Conservation (phyloP, 2,113 vertebrate species). For the Sialia sialis region DNA sequence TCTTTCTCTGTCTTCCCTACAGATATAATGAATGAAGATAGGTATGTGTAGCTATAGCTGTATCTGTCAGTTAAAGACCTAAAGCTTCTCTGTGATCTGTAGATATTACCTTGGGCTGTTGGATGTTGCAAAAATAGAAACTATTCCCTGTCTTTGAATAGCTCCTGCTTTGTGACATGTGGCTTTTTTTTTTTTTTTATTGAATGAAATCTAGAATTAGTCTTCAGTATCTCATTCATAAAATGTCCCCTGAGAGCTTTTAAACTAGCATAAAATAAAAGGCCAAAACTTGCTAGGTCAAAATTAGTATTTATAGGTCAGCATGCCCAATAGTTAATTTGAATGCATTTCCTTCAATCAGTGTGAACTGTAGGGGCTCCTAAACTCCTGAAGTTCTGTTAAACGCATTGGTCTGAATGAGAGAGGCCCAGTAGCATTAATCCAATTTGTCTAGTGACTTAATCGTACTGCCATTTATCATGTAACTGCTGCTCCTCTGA, state of each 20-base stretch:
- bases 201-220: background rate
- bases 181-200: background rate
- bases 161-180: background rate
- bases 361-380: background rate
- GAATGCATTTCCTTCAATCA: background rate
- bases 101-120: constrained; percentile 3
- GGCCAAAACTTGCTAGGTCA: background rate
- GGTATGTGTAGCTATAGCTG: background rate
- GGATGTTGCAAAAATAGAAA: background rate
- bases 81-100: background rate
- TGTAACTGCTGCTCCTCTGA: background rate
- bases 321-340: background rate
- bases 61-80: background rate
- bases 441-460: constrained; percentile 23
- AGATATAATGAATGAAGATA: background rate
- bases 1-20: background rate
- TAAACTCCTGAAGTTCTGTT: background rate
- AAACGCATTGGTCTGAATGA: background rate
- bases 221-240: constrained; percentile 19
- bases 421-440: background rate
- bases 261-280: background rate
- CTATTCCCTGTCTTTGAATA: background rate
- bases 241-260: background rate
- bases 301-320: constrained; percentile 11
- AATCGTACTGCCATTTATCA: background rate